Conservation (phyloP, 1,140 invertebrate species). For the Cephus cinctus region DNA sequence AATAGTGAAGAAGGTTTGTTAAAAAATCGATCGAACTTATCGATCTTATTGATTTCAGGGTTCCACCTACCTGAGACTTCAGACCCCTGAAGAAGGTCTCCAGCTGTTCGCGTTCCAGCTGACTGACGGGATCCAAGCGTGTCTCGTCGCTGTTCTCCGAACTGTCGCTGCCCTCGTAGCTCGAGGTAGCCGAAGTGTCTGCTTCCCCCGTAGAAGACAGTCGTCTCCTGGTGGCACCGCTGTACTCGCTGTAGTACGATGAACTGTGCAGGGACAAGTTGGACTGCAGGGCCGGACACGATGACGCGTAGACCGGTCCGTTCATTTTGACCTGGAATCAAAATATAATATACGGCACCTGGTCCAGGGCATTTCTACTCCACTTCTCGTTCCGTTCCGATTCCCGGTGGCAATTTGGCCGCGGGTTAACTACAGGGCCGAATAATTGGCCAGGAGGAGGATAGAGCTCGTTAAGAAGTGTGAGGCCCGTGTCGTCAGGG, state of each 20-base stretch:
- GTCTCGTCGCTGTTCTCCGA: slow-evolving; percentile 51
- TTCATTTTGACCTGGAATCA: slow-evolving; percentile 28
- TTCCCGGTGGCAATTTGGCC: too few relatives aligned
- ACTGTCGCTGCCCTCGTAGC: slow-evolving; percentile 49
- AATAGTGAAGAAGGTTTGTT: slow-evolving; percentile 36
- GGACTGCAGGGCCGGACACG: slow-evolving; percentile 41
- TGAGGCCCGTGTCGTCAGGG: too few relatives aligned
- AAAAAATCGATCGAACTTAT: neutral
- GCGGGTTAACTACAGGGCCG: too few relatives aligned
- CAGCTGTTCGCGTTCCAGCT: slow-evolving; percentile 72
- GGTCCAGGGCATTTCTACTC: too few relatives aligned
- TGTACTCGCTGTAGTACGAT: slow-evolving; percentile 45
- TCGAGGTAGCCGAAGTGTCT: slow-evolving; percentile 56
- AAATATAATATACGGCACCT: neutral
- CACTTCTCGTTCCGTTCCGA: too few relatives aligned
- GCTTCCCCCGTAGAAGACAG: slow-evolving; percentile 55
- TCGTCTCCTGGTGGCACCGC: slow-evolving; percentile 40
- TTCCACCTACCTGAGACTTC: slow-evolving; percentile 67
- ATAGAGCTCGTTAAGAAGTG: too few relatives aligned
- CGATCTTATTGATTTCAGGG: neutral
- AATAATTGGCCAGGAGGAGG: too few relatives aligned
- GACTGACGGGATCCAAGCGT: slow-evolving; percentile 58
- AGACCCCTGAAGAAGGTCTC: slow-evolving; percentile 79
- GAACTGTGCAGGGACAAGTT: slow-evolving; percentile 43
- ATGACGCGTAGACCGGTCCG: slow-evolving; percentile 38